Evolutionary conservation across 2,888 invertebrate genomes (phyloP).

Genomic region (Cacoxenus indagator): DNA sequence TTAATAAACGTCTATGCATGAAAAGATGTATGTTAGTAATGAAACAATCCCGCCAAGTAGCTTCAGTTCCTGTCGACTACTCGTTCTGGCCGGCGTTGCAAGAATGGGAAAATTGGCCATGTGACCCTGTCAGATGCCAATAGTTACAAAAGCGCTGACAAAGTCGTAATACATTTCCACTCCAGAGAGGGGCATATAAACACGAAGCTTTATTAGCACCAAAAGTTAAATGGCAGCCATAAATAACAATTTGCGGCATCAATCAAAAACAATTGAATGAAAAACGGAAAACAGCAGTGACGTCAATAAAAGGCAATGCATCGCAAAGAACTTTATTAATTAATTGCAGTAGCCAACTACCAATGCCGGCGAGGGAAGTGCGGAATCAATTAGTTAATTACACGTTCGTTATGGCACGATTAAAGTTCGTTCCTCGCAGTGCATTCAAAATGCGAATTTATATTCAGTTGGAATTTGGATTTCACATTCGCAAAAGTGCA

Average conservation of each 20-base stretch:
- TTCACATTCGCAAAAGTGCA: too few relatives aligned
- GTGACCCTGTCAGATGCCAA: too few relatives aligned
- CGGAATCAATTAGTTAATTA: constrained; percentile 15
- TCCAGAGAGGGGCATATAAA: too few relatives aligned
- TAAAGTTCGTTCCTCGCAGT: background rate
- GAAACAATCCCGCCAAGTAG: too few relatives aligned
- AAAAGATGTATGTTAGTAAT: too few relatives aligned
- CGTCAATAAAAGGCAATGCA: constrained; percentile 6
- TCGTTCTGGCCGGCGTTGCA: too few relatives aligned
- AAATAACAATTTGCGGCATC: constrained; percentile 17
- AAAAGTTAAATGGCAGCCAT: background rate
- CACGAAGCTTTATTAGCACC: background rate
- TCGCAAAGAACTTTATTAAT: constrained; percentile 23
- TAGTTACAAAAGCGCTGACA: too few relatives aligned
- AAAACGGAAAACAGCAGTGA: constrained; percentile 4
- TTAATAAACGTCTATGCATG: too few relatives aligned
- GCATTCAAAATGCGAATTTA: constrained; percentile 14
- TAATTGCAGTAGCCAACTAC: background rate
- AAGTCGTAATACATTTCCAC: too few relatives aligned
- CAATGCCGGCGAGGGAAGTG: background rate
- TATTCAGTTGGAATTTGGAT: too few relatives aligned
- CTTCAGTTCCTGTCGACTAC: too few relatives aligned
- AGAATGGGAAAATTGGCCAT: too few relatives aligned
- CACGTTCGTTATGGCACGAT: constrained; percentile 18
- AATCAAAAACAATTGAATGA: constrained; percentile 2